Evolutionary conservation across 2,888 invertebrate genomes (phyloP), one percentile per base, ranked within the genome.

Genomic region (Beris chalybata): DNA sequence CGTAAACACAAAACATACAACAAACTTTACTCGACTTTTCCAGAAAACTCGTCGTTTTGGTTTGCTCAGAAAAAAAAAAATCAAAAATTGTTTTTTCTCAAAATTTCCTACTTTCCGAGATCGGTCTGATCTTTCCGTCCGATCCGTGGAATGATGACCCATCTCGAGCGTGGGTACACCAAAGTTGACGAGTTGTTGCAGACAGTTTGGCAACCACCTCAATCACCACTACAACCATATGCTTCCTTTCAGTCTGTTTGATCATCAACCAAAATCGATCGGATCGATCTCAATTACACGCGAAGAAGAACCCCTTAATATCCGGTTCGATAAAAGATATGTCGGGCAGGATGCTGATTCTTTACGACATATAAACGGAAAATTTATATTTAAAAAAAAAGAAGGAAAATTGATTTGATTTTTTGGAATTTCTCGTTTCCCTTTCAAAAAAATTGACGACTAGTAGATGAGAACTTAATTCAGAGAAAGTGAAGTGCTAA

Each of bases 1-100:
- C 29, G 44, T 63, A 63, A 63, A 63, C 52, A 63, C 38, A 52
- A 50, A 61, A 52, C 61, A 61, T 48, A 61, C 61, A 61, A 61
- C 13, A 58, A 59, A 48, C 12, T 58, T 45, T 22, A 58, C 32
- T 44, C 47, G 58, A 58, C 44, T 47, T 58, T 58, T 13, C n/a
- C n/a, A 45, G 58, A 30, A 44, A n/a, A 15, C 12, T n/a, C 48
- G 6, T 15, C 48, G 15, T 48, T 15, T 48, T 13, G 5, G 4
- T 48, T 48, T 48, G 2, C 44, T 9, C 11, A 9, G 3, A 44
- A 9, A n/a, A 44, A 9, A 44, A 44, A 9, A 44, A 12, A 44
- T 44, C 44, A 44, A 32, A n/a, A 54, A 54, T n/a, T 15, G 5
- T 45, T 58, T 22, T 9, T 22, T 58, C 45, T 45, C 6, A 47